These are phyloP conservation scores for Cantharis rufa DNA, from an alignment of 2,888 invertebrate genomes.

Conservation along the genomic window DNA sequence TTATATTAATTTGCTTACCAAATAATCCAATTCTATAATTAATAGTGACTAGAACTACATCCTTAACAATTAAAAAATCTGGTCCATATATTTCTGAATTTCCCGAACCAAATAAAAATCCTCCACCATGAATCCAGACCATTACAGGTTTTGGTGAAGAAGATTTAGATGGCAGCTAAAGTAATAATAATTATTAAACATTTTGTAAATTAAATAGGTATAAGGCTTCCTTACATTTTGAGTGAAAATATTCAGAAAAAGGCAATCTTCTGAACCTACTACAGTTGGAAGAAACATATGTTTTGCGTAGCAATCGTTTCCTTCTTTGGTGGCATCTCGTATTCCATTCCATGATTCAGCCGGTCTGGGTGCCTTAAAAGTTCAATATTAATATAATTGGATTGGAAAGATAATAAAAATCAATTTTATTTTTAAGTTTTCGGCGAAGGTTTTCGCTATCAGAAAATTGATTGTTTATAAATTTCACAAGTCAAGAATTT, in stretches of 20 bases:
- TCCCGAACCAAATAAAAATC: slow-evolving; percentile 26
- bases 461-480: too few relatives aligned
- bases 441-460: too few relatives aligned
- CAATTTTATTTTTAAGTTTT: too few relatives aligned
- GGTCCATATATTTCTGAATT: slow-evolving; percentile 24
- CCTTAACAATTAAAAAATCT: slow-evolving; percentile 25
- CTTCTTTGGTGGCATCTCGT: slow-evolving; percentile 38
- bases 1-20: too few relatives aligned
- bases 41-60: slow-evolving; percentile 31
- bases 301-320: slow-evolving; percentile 27
- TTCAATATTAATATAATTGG: too few relatives aligned
- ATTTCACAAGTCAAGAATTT: too few relatives aligned
- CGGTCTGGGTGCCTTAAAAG: slow-evolving; percentile 38
- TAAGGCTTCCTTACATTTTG: slow-evolving; percentile 7
- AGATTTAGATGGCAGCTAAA: not conserved
- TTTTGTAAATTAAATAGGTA: not conserved
- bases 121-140: slow-evolving; percentile 38
- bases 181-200: not conserved
- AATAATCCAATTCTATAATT: slow-evolving; percentile 35
- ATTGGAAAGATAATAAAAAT: too few relatives aligned
- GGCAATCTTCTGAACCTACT: slow-evolving; percentile 28
- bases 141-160: slow-evolving; percentile 33
- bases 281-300: slow-evolving; percentile 1
- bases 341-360: slow-evolving; percentile 40
- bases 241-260: slow-evolving; percentile 16